Evolutionary conservation across 2,113 vertebrate species (phyloP).

Genomic region (Hepsetus odoe): DNA sequence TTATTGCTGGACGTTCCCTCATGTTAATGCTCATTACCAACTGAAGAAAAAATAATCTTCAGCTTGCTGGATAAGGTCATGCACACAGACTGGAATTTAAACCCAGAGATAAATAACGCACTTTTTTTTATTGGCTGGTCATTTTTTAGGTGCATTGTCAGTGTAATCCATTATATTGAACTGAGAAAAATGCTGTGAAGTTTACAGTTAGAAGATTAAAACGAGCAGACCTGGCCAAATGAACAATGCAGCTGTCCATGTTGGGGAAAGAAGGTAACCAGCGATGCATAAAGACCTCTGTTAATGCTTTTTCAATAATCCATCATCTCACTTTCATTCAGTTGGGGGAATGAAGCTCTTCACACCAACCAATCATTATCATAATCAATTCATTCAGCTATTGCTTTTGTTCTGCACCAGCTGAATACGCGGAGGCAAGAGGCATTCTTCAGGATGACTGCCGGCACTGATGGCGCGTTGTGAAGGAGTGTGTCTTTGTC

Average conservation of each 20-base stretch:
- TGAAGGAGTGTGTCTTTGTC: conserved; percentile 50
- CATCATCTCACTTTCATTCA: conserved; percentile 63
- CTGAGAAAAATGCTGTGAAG: conserved; percentile 9
- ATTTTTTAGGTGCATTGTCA: neutral
- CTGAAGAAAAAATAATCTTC: neutral
- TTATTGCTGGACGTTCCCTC: neutral
- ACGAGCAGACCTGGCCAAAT: conserved; percentile 26
- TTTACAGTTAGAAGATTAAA: conserved; percentile 24
- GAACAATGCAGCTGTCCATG: conserved; percentile 24
- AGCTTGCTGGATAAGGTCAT: neutral
- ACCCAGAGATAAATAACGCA: neutral
- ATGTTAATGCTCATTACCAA: conserved; percentile 20
- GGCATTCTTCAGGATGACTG: conserved; percentile 61
- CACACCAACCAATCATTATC: conserved; percentile 78
- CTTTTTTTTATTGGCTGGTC: neutral
- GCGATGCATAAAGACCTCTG: conserved; percentile 41
- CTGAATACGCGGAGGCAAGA: conserved; percentile 63
- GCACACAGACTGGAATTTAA: neutral
- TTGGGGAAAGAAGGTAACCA: conserved; percentile 28
- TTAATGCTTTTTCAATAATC: conserved; percentile 51
- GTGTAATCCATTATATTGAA: neutral
- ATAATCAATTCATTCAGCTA: conserved; percentile 79
- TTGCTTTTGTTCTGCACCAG: conserved; percentile 76
- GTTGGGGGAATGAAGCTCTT: conserved; percentile 65
- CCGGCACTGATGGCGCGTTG: conserved; percentile 51